Conservation (phyloP, 2,888 invertebrate genomes). For the Clepsis dumicolana region DNA sequence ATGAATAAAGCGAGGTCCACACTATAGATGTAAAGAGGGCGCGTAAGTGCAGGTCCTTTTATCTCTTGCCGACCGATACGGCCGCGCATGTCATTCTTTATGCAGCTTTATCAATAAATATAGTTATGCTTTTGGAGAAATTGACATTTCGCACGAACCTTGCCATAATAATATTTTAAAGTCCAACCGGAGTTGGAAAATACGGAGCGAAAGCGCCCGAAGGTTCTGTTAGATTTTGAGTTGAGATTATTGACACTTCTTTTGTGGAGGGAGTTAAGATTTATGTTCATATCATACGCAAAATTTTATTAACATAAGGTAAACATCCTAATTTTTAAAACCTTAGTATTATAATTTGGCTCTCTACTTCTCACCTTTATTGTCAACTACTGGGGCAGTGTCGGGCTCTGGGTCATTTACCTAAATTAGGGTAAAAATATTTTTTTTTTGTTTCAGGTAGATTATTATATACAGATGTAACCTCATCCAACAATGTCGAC, state of each 20-base stretch:
- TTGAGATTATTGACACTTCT: neutral
- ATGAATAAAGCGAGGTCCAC: conserved; percentile 39
- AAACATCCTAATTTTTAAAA: too few species aligned
- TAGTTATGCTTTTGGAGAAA: conserved; percentile 48
- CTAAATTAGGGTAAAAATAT: too few species aligned
- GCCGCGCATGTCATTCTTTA: conserved; percentile 73
- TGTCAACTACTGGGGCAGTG: too few species aligned
- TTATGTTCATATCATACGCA: too few species aligned
- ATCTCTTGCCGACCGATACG: conserved; percentile 72
- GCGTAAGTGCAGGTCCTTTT: conserved; percentile 83
- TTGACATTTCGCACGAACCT: conserved; percentile 40
- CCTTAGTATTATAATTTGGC: too few species aligned
- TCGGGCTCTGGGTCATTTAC: too few species aligned
- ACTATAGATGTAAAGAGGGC: conserved; percentile 68
- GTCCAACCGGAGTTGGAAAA: neutral
- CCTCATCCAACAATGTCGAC: too few species aligned
- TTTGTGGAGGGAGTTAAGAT: too few species aligned
- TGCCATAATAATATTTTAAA: conserved; percentile 5
- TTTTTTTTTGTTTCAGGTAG: too few species aligned
- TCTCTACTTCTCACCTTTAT: too few species aligned
- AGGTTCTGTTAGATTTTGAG: neutral
- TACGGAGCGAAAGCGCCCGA: neutral
- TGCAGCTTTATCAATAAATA: conserved; percentile 76
- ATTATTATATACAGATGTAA: too few species aligned
- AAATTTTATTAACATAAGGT: too few species aligned